Percentiles rank a stretch among this genome's conserved stretches.
Evolutionary conservation across 35 echinoderm and acorn worm species (phyloP).

Genomic region (Amphiura filiformis): DNA sequence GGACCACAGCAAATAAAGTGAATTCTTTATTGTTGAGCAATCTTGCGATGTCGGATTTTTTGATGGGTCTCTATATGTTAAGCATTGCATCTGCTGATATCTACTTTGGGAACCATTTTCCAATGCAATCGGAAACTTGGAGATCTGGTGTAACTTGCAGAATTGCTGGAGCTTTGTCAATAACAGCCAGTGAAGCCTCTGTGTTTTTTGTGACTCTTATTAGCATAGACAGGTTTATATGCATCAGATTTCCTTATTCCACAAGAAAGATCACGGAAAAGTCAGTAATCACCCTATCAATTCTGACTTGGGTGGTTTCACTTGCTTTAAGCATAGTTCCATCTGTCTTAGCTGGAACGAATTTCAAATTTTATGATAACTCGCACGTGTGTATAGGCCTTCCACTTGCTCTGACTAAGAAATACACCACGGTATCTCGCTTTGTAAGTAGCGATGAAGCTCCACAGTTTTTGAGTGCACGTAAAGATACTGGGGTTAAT

Average conservation of each 20-base stretch:
- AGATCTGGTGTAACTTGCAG: not conserved
- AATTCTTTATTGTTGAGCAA: not conserved
- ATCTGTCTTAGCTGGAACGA: not conserved
- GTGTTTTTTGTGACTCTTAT: not conserved
- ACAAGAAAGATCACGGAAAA: not conserved
- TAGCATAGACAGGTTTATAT: not conserved
- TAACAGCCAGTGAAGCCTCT: not conserved
- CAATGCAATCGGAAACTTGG: not conserved
- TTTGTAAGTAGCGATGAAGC: too few relatives aligned
- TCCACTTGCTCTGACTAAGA: not conserved
- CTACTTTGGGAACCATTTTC: not conserved
- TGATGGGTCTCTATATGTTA: not conserved
- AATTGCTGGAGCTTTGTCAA: not conserved
- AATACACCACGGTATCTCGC: not conserved
- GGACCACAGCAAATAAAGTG: not conserved
- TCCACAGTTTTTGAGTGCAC: too few relatives aligned
- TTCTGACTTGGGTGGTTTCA: not conserved
- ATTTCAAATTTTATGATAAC: not conserved
- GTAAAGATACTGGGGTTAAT: too few relatives aligned
- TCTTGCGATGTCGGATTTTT: not conserved
- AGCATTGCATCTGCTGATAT: not conserved
- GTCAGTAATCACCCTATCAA: not conserved
- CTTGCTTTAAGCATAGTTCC: not conserved
- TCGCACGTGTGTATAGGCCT: not conserved
- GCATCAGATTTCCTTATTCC: not conserved